These are phyloP conservation scores for Platalea minor DNA, from an alignment of 2,797 vertebrate genomes.

Conservation along the genomic window DNA sequence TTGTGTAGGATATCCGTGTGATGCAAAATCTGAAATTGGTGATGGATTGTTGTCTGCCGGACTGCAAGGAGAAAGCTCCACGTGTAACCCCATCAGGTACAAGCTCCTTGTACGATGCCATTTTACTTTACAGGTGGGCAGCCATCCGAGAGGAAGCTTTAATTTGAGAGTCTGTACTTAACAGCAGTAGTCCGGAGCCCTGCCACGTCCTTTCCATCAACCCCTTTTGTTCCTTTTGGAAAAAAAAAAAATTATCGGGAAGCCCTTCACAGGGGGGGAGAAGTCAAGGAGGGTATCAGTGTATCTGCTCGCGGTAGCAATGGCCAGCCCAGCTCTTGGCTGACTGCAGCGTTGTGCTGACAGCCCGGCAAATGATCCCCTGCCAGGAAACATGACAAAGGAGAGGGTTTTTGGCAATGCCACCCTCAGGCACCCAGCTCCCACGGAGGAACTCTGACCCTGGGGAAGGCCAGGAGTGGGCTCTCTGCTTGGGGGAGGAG, in stretches of 20 bases:
- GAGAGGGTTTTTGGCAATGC: neutral
- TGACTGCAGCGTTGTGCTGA: neutral
- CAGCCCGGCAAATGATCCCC: neutral
- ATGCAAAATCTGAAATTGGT: neutral
- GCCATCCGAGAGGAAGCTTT: neutral
- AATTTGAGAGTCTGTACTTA: neutral
- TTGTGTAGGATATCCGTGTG: neutral
- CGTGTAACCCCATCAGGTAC: neutral
- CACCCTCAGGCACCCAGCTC: neutral
- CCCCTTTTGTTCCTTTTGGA: neutral
- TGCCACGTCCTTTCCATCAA: neutral
- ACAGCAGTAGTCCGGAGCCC: neutral
- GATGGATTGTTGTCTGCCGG: neutral
- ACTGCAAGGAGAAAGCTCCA: neutral
- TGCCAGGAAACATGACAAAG: neutral
- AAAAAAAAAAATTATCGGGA: neutral
- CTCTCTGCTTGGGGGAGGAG: neutral
- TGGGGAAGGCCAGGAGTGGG: neutral
- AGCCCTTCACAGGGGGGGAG: neutral
- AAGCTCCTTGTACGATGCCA: neutral
- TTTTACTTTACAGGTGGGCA: neutral
- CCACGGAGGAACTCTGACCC: neutral
- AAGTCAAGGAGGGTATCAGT: neutral
- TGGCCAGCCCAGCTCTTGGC: neutral
- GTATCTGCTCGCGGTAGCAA: rapidly evolving